A percentile compares a stretch with the other conserved stretches of the same genome.
phyloP scores from a whole-genome alignment of 2,113 vertebrate genomes.

The Butastur rufipennis region DNA sequence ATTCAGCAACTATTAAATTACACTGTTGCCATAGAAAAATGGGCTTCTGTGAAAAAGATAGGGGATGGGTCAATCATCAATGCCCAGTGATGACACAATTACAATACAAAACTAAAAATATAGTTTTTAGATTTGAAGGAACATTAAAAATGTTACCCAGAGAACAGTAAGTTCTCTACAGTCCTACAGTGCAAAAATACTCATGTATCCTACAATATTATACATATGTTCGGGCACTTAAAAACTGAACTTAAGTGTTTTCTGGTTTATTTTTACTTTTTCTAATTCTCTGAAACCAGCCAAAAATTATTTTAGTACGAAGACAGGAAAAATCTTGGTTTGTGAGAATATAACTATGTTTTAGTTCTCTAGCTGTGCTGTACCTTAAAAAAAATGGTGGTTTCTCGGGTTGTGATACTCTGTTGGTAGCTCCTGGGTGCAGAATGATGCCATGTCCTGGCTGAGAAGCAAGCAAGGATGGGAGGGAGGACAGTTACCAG shows the following conservation, averaged over 20 bases:
- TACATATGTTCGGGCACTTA: neutral
- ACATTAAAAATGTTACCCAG: neutral
- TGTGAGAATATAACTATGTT: neutral
- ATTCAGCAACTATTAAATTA: neutral
- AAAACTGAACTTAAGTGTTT: neutral
- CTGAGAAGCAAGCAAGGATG: neutral
- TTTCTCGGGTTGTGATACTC: neutral
- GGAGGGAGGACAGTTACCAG: accelerated
- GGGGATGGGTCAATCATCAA: neutral
- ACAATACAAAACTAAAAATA: neutral
- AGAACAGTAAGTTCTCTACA: neutral
- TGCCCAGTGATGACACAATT: neutral
- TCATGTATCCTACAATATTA: neutral
- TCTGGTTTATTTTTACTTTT: neutral
- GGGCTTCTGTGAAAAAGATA: neutral
- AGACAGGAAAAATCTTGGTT: neutral
- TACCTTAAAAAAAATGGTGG: neutral
- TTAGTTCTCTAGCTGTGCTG: neutral
- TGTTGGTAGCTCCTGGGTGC: neutral
- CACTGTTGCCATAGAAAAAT: neutral
- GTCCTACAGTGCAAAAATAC: neutral
- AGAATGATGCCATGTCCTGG: neutral
- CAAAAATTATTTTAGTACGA: neutral
- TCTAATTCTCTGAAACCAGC: neutral
- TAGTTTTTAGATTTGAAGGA: neutral